Base-by-base conservation (phyloP, 2,888 invertebrate species). In the Noctua janthina region DNA sequence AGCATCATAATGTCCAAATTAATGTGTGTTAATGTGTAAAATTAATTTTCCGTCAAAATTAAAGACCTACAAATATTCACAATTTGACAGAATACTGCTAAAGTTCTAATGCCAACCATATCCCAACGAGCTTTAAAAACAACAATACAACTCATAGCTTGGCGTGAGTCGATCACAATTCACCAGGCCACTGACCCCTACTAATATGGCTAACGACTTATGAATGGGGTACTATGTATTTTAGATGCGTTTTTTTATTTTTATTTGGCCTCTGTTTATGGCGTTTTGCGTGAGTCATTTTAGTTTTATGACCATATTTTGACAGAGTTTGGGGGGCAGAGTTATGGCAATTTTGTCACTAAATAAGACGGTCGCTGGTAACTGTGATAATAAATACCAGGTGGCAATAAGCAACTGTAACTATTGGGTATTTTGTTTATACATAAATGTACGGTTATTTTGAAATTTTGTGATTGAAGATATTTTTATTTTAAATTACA, bases 121-220 rank as follows among this genome's bases (percentile, higher is more conserved):
- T 73, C 13, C 67, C 54, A 64, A 56, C 49, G 59, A 80, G 62
- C 66, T 87, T 39, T 67, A 72, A 76, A 85, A 75, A 86, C 75
- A 81, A 88, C 78, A 87, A 82, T 79, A 82, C 81, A 74, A 84
- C 54, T 74, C 87, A 82, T 87, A 82, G 81, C 71, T 92, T 91
- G 92, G 92, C 92, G 82, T 82, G 91, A 90, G 92, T 84, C 87
- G 91, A 91, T 92, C 91, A 92, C 92, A 93, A 93, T 94, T 92
- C 91, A 91, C 88, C 79, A 89, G 94, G 93, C 93, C 94, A 77
- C 92, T 93, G 90, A 94, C 92, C 95, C 84, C 76, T 51, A 82
- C 84, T 86, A 88, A 88, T 90, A 90, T 89, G 90, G 90, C 89
- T 91, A 91, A 92, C 91, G 90, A 92, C 89, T 92, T 92, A 92